phyloP scores from a whole-genome alignment of 53 echinoderm and acorn worm species.

The Luidia sarsii region DNA sequence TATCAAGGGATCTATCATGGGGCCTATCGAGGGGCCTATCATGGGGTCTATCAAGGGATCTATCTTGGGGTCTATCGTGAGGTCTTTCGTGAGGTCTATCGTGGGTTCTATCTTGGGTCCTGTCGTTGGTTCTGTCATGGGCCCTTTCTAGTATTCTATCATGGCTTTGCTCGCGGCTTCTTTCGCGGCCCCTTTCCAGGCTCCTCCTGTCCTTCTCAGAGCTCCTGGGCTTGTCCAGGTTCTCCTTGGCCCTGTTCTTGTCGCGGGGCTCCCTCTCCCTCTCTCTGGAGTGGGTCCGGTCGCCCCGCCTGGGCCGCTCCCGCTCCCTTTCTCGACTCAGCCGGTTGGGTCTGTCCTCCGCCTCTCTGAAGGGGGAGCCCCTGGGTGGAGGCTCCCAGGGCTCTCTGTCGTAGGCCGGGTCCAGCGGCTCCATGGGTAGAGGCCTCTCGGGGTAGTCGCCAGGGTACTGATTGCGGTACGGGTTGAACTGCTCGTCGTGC shows the following conservation, averaged over 20 bases:
- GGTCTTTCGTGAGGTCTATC: too few species aligned
- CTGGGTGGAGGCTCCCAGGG: slow-evolving; percentile 15
- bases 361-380: slow-evolving; percentile 36
- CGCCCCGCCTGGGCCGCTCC: slow-evolving; percentile 54
- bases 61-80: slow-evolving; percentile 29
- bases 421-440: slow-evolving; percentile 27
- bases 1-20: slow-evolving; percentile 5
- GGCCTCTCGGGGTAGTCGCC: slow-evolving; percentile 40
- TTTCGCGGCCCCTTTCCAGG: slow-evolving; percentile 14
- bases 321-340: slow-evolving; percentile 28
- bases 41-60: background rate
- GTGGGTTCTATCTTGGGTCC: slow-evolving; percentile 16
- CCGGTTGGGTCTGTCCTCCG: slow-evolving; percentile 27
- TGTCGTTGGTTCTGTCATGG: slow-evolving; percentile 45
- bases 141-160: too few species aligned
- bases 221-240: slow-evolving; percentile 22
- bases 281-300: slow-evolving; percentile 39
- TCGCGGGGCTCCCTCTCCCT: slow-evolving; percentile 49
- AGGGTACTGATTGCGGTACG: slow-evolving; percentile 43
- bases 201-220: slow-evolving; percentile 16
- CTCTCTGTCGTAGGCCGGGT: slow-evolving; percentile 26
- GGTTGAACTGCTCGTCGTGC: slow-evolving; percentile 38
- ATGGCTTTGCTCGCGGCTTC: background rate
- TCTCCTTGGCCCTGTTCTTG: slow-evolving; percentile 40
- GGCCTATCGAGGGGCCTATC: slow-evolving; percentile 14